These are phyloP conservation scores for Crotalus tigris DNA, from an alignment of 2,113 vertebrate genomes.

Conservation along the genomic window DNA sequence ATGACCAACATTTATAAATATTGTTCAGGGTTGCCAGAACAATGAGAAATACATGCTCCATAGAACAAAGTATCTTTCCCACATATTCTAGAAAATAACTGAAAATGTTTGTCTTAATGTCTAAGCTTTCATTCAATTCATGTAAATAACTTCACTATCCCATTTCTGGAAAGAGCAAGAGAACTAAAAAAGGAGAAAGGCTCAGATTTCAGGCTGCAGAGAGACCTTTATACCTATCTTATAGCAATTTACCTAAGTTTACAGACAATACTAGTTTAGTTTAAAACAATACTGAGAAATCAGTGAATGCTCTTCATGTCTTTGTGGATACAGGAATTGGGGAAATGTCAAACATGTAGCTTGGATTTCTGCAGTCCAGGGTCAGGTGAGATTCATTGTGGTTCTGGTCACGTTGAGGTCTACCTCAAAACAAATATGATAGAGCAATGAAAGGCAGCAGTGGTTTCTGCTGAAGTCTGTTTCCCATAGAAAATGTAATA, in stretches of 20 bases:
- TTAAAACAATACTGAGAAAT: neutral
- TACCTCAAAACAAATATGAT: neutral
- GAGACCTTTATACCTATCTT: neutral
- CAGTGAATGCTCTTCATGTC: neutral
- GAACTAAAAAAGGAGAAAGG: neutral
- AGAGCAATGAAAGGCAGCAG: neutral
- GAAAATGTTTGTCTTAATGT: neutral
- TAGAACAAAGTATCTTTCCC: neutral
- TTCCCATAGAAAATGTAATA: slow-evolving; percentile 4
- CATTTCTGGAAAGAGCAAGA: too few species aligned
- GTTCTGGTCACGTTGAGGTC: neutral
- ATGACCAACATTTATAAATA: neutral
- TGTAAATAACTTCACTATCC: neutral
- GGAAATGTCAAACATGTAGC: neutral
- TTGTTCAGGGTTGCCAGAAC: neutral
- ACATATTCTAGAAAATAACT: neutral
- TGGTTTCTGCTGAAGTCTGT: slow-evolving; percentile 13
- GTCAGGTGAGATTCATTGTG: neutral
- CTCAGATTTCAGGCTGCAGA: neutral
- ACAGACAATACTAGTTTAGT: neutral
- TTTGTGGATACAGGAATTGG: neutral
- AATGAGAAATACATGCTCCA: neutral
- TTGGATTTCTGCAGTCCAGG: neutral
- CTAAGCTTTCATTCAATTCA: neutral
- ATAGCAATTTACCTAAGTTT: neutral